phyloP scores from a whole-genome alignment of 2,888 invertebrate genomes.

The Eugnorisma glareosa region DNA sequence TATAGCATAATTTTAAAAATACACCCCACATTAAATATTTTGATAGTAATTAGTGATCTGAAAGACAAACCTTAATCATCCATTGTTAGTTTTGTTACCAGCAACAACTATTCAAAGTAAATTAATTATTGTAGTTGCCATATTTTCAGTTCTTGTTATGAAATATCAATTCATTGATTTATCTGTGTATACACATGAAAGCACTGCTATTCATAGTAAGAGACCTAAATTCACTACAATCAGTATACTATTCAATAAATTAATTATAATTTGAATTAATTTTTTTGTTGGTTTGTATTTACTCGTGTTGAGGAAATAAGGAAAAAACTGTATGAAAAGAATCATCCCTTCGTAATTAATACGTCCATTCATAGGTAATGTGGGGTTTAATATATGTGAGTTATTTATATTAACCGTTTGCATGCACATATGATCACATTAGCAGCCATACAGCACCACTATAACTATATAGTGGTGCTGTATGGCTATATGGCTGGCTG shows the following conservation, averaged over 20 bases:
- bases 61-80: background rate
- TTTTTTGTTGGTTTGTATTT: background rate
- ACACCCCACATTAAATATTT: background rate
- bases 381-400: slow-evolving; percentile 12
- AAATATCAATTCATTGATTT: slow-evolving; percentile 20
- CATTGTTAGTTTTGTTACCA: background rate
- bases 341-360: slow-evolving; percentile 22
- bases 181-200: slow-evolving; percentile 35
- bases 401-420: slow-evolving; percentile 14
- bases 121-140: background rate
- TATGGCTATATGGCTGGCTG: too few relatives aligned
- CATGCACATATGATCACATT: slow-evolving; percentile 20
- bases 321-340: slow-evolving; percentile 13
- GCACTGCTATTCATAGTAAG: slow-evolving; percentile 6
- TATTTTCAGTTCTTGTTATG: background rate
- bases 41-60: background rate
- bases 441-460: slow-evolving; percentile 13
- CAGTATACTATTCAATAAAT: background rate
- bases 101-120: background rate
- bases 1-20: background rate
- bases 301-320: background rate
- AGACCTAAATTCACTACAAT: slow-evolving; percentile 1
- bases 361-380: slow-evolving; percentile 14
- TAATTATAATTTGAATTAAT: background rate
- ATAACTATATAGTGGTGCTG: background rate